These are phyloP conservation scores for Piscicola geometra DNA, from an alignment of 2,888 invertebrate genomes.

Conservation along the genomic window DNA sequence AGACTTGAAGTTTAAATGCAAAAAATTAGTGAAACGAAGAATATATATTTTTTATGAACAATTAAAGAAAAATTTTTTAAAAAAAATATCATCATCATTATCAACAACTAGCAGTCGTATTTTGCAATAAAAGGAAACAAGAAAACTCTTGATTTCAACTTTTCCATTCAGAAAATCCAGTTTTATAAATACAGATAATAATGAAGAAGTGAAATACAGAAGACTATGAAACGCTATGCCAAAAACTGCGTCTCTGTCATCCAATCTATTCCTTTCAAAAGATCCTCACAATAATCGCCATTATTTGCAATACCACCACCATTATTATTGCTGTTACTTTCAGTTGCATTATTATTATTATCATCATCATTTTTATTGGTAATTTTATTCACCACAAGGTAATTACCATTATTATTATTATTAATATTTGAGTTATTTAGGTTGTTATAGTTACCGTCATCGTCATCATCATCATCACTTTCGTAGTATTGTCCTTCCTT, in stretches of 20 bases:
- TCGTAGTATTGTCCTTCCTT: not conserved
- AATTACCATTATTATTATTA: conserved; percentile 10
- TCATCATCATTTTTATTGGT: conserved; percentile 5
- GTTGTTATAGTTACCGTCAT: not conserved
- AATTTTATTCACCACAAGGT: not conserved
- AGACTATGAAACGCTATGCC: no score
- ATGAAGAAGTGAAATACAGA: no score
- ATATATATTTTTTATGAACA: no score
- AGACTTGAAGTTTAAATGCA: no score
- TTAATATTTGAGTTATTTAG: not conserved
- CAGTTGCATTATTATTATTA: conserved; percentile 4
- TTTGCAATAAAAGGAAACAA: no score
- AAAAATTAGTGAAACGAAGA: no score
- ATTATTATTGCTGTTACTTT: not conserved
- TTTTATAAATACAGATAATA: no score
- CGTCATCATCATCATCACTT: not conserved
- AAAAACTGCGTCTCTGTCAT: conserved; percentile 10
- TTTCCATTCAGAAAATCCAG: no score
- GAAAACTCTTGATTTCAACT: no score
- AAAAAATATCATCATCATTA: no score
- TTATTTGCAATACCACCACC: not conserved
- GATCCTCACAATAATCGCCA: not conserved
- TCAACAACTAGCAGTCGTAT: no score
- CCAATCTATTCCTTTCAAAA: not conserved
- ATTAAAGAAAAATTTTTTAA: no score